Conservation (phyloP, 2,113 vertebrate genomes). For the Alethe diademata region DNA sequence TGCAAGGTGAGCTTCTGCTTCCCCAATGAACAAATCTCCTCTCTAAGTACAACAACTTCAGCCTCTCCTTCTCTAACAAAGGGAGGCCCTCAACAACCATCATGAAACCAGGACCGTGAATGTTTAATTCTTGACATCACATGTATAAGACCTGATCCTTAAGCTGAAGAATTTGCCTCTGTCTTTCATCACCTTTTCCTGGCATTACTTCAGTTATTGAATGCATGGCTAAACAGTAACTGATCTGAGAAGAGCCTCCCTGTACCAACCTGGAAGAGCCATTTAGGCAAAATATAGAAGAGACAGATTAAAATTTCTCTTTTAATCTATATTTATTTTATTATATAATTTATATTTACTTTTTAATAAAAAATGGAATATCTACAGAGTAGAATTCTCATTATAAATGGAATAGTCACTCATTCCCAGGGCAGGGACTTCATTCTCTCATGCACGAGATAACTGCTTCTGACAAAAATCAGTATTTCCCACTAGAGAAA, state of each 20-base stretch:
- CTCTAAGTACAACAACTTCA: neutral
- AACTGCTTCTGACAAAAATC: neutral
- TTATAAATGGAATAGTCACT: neutral
- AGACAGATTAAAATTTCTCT: neutral
- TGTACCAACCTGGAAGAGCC: accelerated
- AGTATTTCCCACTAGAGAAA: neutral
- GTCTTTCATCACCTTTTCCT: neutral
- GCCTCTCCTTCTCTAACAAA: neutral
- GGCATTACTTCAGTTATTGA: neutral
- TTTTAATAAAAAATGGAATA: neutral
- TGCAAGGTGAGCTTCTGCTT: neutral
- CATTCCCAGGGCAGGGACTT: neutral
- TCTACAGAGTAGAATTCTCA: neutral
- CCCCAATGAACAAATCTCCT: neutral
- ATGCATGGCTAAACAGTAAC: neutral
- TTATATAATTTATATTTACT: neutral
- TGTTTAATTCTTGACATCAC: neutral
- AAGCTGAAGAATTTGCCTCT: neutral
- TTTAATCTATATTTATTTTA: neutral
- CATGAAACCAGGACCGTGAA: accelerated
- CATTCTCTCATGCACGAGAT: neutral
- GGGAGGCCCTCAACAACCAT: neutral
- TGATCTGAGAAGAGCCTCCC: neutral
- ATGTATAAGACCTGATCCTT: neutral
- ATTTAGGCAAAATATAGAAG: neutral